phyloP scores from a whole-genome alignment of 2,888 invertebrate species.

The Tortrix viridana region DNA sequence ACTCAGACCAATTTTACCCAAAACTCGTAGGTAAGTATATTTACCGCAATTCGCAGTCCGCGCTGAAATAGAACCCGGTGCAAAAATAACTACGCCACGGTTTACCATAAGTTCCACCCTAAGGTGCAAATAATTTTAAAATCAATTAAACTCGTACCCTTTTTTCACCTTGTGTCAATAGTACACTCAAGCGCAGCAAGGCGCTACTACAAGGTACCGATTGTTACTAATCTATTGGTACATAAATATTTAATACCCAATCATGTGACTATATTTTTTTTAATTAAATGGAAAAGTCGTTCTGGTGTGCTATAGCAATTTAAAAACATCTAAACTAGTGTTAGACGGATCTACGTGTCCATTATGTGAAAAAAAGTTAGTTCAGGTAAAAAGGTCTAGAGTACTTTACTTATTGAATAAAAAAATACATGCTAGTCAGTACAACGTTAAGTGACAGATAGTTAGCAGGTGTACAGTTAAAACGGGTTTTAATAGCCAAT shows the following conservation, averaged over 20 bases:
- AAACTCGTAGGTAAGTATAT: too few relatives aligned
- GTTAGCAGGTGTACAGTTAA: slow-evolving; percentile 29
- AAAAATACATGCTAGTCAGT: slow-evolving; percentile 69
- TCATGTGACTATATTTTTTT: slow-evolving; percentile 57
- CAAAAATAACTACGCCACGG: too few relatives aligned
- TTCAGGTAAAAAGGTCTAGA: slow-evolving; percentile 34
- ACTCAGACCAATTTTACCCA: neutral
- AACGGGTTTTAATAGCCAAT: slow-evolving; percentile 27
- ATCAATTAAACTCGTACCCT: slow-evolving; percentile 5
- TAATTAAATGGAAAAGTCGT: slow-evolving; percentile 65
- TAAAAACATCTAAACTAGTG: slow-evolving; percentile 59
- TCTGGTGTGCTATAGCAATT: slow-evolving; percentile 68
- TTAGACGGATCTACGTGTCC: slow-evolving; percentile 54
- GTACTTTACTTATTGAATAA: slow-evolving; percentile 49
- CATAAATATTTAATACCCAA: slow-evolving; percentile 49
- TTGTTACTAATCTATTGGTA: slow-evolving; percentile 37
- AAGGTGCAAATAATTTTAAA: too few relatives aligned
- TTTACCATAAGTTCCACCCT: too few relatives aligned
- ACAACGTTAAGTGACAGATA: slow-evolving; percentile 56
- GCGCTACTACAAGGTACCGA: slow-evolving; percentile 41
- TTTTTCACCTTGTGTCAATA: slow-evolving; percentile 46
- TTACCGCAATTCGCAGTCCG: neutral
- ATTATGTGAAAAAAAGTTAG: slow-evolving; percentile 42
- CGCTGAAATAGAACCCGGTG: neutral
- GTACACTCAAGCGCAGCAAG: slow-evolving; percentile 54